Conservation (phyloP, 2,888 invertebrate genomes). For the Glaucopsyche alexis region DNA sequence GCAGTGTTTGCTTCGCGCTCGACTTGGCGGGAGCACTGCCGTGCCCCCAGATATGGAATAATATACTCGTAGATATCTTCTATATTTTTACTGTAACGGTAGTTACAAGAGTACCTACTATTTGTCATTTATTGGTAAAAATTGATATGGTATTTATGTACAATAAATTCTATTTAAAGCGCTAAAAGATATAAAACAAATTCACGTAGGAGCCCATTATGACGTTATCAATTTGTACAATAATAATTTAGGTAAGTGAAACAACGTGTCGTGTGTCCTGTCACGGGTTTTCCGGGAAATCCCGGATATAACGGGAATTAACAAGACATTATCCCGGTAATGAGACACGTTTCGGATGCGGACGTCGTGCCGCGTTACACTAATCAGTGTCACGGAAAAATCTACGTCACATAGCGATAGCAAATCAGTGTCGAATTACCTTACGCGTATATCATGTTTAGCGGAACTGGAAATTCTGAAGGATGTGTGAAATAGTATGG, state of each 20-base stretch:
- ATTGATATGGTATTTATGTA: too few relatives aligned
- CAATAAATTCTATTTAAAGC: too few relatives aligned
- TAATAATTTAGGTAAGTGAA: constrained; percentile 3
- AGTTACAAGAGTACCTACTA: too few relatives aligned
- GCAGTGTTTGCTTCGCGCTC: too few relatives aligned
- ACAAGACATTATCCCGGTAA: constrained; percentile 29
- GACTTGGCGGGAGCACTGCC: too few relatives aligned
- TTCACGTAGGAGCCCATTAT: too few relatives aligned
- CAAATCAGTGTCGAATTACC: constrained; percentile 37
- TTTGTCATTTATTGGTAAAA: too few relatives aligned
- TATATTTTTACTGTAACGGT: too few relatives aligned
- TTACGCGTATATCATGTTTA: background rate
- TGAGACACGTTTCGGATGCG: constrained; percentile 33
- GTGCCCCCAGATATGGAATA: too few relatives aligned
- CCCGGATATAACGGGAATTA: constrained; percentile 26
- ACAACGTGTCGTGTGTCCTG: background rate
- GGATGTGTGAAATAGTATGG: background rate
- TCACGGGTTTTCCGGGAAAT: constrained; percentile 1
- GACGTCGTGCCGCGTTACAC: constrained; percentile 38
- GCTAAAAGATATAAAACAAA: too few relatives aligned
- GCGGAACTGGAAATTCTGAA: background rate
- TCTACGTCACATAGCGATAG: constrained; percentile 43
- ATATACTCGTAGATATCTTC: too few relatives aligned
- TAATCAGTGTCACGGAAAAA: constrained; percentile 45
- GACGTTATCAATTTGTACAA: background rate